phyloP scores from a whole-genome alignment of 1,140 invertebrate species.

The Asbolus verrucosus region DNA sequence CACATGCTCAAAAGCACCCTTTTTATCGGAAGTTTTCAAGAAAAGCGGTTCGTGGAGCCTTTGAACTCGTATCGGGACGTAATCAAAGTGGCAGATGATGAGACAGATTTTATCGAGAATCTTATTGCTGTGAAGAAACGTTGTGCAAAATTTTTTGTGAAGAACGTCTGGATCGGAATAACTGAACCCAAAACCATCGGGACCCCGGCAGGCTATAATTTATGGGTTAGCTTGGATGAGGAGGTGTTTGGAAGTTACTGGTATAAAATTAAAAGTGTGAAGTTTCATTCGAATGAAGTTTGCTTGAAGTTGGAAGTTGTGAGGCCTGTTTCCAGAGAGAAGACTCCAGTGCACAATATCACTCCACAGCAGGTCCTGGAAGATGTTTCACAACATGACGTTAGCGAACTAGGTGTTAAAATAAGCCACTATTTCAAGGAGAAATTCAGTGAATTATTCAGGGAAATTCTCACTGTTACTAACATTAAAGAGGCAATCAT shows the following conservation, averaged over 20 bases:
- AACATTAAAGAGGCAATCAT: constrained; percentile 54
- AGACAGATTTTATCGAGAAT: constrained; percentile 55
- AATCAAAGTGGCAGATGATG: constrained; percentile 50
- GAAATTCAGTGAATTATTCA: constrained; percentile 42
- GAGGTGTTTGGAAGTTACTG: constrained; percentile 57
- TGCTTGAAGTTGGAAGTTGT: constrained; percentile 54
- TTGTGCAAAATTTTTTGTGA: constrained; percentile 29
- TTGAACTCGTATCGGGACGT: constrained; percentile 56
- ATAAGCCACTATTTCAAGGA: constrained; percentile 32
- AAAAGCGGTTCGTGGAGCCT: constrained; percentile 56
- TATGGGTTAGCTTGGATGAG: constrained; percentile 55
- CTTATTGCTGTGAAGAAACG: constrained; percentile 50
- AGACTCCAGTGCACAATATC: constrained; percentile 10
- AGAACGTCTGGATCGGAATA: constrained; percentile 56
- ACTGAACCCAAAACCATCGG: constrained; percentile 54
- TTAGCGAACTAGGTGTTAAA: constrained; percentile 21
- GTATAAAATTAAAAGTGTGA: constrained; percentile 56
- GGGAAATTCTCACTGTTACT: constrained; percentile 42
- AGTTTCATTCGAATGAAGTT: constrained; percentile 55
- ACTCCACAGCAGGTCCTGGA: constrained; percentile 10
- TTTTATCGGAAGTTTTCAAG: constrained; percentile 56
- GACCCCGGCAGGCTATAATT: constrained; percentile 54
- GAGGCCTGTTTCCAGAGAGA: constrained; percentile 35
- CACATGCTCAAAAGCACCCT: constrained; percentile 55
- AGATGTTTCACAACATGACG: constrained; percentile 23